phyloP scores from a whole-genome alignment of 2,113 vertebrate species.

The Python bivittatus region DNA sequence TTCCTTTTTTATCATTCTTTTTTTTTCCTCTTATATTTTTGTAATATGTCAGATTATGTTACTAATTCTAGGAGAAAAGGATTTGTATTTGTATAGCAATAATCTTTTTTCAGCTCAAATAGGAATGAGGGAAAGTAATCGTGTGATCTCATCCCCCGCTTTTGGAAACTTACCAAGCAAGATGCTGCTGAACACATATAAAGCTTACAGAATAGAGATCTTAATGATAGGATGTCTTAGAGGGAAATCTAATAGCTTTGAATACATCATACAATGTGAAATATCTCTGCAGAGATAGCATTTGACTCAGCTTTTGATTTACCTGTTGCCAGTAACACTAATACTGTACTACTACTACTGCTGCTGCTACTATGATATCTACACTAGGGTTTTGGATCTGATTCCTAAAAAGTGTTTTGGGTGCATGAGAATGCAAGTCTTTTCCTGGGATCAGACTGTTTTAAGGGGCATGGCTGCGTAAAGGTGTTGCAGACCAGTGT shows the following conservation, averaged over 20 bases:
- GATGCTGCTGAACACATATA: neutral
- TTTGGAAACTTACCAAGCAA: neutral
- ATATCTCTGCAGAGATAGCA: neutral
- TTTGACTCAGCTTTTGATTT: neutral
- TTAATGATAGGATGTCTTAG: neutral
- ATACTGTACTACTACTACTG: neutral
- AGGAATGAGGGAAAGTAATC: neutral
- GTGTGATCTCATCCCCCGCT: neutral
- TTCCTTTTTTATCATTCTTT: neutral
- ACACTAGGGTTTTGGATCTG: neutral
- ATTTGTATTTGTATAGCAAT: neutral
- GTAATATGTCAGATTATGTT: neutral
- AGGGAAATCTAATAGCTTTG: neutral
- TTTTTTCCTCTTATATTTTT: neutral
- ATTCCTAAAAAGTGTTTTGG: neutral
- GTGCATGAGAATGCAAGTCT: neutral
- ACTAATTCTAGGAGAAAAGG: neutral
- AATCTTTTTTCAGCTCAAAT: neutral
- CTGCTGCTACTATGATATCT: rapidly evolving
- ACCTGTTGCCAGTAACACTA: neutral
- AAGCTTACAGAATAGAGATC: neutral
- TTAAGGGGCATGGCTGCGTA: neutral
- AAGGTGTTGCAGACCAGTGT: neutral
- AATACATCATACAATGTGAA: neutral
- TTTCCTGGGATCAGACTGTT: neutral